Conservation (phyloP, 2,888 invertebrate genomes). For the Monoplex corrugatus region DNA sequence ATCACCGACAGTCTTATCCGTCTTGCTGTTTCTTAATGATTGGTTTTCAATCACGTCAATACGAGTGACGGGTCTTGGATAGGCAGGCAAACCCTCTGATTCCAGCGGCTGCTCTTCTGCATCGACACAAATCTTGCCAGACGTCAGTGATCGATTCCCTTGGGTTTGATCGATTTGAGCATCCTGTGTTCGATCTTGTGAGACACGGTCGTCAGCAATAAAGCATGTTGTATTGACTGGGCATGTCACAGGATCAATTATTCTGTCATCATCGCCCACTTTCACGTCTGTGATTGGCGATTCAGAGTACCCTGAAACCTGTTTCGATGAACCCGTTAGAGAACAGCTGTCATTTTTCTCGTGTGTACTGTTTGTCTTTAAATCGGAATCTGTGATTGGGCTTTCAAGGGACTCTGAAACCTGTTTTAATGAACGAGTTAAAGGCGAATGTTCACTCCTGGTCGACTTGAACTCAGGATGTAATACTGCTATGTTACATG, state of each 20-base stretch:
- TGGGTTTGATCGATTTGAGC: not conserved
- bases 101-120: not conserved
- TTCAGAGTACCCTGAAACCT: not conserved
- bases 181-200: not conserved
- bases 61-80: constrained; percentile 17
- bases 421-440: no score
- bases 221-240: constrained; percentile 14
- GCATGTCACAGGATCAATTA: not conserved
- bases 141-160: not conserved
- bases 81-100: not conserved
- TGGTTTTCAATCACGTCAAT: constrained; percentile 11
- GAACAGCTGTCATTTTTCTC: not conserved
- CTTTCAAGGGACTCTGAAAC: no score
- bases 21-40: not conserved
- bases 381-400: no score
- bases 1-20: not conserved
- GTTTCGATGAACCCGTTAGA: not conserved
- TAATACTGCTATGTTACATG: not conserved
- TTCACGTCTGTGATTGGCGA: not conserved
- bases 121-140: not conserved
- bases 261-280: not conserved
- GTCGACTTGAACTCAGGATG: no score
- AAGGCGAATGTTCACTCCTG: no score
- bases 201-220: not conserved
- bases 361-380: not conserved